Evolutionary conservation across 2,797 vertebrate species (phyloP).

Genomic region (Rhinella marina): DNA sequence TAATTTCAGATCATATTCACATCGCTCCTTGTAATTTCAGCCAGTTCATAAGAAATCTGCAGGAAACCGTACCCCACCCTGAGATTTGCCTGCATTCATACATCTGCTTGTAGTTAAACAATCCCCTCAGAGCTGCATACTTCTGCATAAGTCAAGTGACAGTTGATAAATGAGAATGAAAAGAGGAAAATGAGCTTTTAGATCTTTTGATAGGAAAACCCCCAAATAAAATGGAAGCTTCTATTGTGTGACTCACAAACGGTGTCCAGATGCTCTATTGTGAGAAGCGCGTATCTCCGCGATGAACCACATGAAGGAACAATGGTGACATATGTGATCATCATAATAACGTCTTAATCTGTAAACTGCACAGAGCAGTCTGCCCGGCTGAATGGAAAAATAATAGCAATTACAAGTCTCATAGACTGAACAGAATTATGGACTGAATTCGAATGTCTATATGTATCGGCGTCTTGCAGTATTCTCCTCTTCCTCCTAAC

Average conservation of each 20-base stretch:
- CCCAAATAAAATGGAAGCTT: slow-evolving; percentile 50
- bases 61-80: neutral
- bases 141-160: slow-evolving; percentile 53
- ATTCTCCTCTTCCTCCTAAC: neutral
- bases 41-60: neutral
- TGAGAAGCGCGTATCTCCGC: slow-evolving; percentile 20
- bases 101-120: slow-evolving; percentile 48
- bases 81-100: neutral
- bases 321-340: slow-evolving; percentile 43
- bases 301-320: slow-evolving; percentile 44
- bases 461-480: neutral
- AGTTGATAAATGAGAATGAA: slow-evolving; percentile 48
- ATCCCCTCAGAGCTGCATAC: slow-evolving; percentile 1
- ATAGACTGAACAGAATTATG: neutral
- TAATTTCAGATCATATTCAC: too few species aligned
- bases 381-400: slow-evolving; percentile 4
- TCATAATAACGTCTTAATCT: slow-evolving; percentile 31
- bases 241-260: slow-evolving; percentile 43
- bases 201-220: slow-evolving; percentile 37
- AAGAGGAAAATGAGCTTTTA: slow-evolving; percentile 21
- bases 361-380: neutral
- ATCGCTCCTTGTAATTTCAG: neutral
- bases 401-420: slow-evolving; percentile 41
- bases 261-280: slow-evolving; percentile 57
- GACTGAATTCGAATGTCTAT: neutral